Conservation (phyloP, 2,888 invertebrate genomes). For the Tenthredo distinguenda region DNA sequence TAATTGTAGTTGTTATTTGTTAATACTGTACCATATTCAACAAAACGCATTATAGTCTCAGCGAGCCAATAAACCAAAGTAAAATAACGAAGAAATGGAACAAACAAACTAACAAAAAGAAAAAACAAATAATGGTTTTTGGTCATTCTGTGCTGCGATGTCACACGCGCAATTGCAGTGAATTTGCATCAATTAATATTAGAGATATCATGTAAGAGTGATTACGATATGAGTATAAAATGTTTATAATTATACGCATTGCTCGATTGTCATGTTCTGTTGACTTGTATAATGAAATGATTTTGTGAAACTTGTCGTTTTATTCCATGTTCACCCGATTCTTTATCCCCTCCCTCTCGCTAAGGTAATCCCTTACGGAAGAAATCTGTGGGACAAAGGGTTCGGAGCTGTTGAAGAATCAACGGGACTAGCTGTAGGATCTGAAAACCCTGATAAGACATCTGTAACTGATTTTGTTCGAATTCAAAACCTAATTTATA, state of each 20-base stretch:
- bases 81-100: background rate
- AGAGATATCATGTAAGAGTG: slow-evolving; percentile 29
- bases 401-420: background rate
- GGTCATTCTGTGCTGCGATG: background rate
- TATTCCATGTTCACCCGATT: background rate
- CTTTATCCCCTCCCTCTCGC: background rate
- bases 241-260: slow-evolving; percentile 36
- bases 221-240: slow-evolving; percentile 32
- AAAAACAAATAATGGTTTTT: background rate
- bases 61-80: slow-evolving; percentile 41
- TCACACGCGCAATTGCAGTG: background rate
- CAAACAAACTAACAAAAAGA: background rate
- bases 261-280: slow-evolving; percentile 25
- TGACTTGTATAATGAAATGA: slow-evolving; percentile 50
- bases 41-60: slow-evolving; percentile 20
- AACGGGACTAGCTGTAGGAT: background rate
- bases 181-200: slow-evolving; percentile 36
- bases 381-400: background rate
- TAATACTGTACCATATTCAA: slow-evolving; percentile 14
- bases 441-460: background rate
- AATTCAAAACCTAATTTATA: background rate
- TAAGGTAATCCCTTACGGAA: background rate
- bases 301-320: slow-evolving; percentile 43
- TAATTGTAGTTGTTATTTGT: slow-evolving; percentile 3
- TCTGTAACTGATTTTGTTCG: background rate